Percentiles rank a stretch among this genome's conserved stretches.
These are phyloP conservation scores for Trissonchulus latispiculum DNA, from an alignment of 2,888 invertebrate genomes.

Conservation along the genomic window DNA sequence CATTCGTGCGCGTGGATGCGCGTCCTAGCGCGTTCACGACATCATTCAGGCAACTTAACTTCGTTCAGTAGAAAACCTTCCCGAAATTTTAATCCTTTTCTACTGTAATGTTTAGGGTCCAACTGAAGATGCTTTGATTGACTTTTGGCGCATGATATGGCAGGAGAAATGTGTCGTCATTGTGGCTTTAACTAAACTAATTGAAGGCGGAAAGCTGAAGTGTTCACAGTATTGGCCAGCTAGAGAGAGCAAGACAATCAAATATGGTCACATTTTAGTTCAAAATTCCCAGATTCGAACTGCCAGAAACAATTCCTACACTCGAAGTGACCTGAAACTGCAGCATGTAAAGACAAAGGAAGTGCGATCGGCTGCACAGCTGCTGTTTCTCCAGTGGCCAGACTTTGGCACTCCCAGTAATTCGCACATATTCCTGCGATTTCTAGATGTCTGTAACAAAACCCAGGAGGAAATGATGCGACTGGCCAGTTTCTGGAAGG, in stretches of 20 bases:
- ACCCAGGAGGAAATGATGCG: neutral
- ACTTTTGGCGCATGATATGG: conserved; percentile 32
- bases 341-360: neutral
- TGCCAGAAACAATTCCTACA: neutral
- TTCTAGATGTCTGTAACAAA: neutral
- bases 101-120: neutral
- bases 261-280: neutral
- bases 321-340: neutral
- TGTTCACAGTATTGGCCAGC: conserved; percentile 25
- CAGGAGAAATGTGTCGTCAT: conserved; percentile 30
- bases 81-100: too few species aligned
- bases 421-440: neutral
- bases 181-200: conserved; percentile 27
- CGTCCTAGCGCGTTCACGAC: too few species aligned
- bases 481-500: neutral
- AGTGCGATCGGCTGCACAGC: neutral
- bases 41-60: too few species aligned
- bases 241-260: neutral
- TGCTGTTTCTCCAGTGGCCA: conserved; percentile 11
- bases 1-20: too few species aligned
- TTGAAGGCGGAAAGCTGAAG: conserved; percentile 12
- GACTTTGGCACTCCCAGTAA: conserved; percentile 9
- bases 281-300: neutral
- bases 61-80: too few species aligned
- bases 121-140: neutral